These are phyloP conservation scores for Antechinus stuartii DNA, from an alignment of 2,113 vertebrate species.

Conservation along the genomic window DNA sequence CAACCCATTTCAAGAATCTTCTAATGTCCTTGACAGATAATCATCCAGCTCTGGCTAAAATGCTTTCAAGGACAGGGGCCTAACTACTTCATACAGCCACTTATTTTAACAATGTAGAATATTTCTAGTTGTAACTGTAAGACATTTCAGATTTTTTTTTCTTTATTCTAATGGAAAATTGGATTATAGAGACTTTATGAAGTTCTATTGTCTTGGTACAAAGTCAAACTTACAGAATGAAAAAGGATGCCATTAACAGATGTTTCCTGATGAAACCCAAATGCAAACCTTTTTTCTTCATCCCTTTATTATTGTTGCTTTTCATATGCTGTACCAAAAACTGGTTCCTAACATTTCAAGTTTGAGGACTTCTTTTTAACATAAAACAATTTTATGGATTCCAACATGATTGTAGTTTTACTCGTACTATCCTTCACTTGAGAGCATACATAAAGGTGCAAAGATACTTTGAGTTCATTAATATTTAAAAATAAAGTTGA, in stretches of 20 bases:
- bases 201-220: not conserved
- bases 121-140: not conserved
- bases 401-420: not conserved
- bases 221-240: not conserved
- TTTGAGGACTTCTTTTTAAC: not conserved
- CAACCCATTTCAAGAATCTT: not conserved
- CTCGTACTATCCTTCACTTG: not conserved
- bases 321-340: not conserved
- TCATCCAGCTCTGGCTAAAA: not conserved
- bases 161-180: not conserved
- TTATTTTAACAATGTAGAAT: not conserved
- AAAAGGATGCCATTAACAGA: not conserved
- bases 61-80: not conserved
- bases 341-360: not conserved
- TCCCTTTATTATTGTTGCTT: not conserved
- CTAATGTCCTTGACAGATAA: not conserved
- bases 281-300: not conserved
- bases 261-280: not conserved
- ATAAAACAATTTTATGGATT: not conserved
- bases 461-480: not conserved
- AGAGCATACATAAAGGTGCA: not conserved
- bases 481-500: not conserved
- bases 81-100: not conserved
- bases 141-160: not conserved
- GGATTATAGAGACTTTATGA: not conserved